Conservation (phyloP, 1,140 invertebrate species). For the Heliconius hewitsoni region DNA sequence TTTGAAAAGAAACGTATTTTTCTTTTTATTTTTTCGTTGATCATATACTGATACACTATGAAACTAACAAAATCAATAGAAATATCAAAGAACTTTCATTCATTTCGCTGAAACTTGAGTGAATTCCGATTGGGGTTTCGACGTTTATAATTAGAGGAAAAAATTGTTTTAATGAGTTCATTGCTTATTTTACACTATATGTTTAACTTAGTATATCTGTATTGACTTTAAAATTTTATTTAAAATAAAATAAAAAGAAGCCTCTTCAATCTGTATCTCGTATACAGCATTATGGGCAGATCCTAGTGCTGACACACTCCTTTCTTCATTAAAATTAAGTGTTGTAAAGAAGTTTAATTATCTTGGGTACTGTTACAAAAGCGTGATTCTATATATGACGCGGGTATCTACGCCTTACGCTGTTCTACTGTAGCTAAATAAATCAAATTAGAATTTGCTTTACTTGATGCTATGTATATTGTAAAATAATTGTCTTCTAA, state of each 20-base stretch:
- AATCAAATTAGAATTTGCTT: not conserved
- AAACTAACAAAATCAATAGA: slow-evolving; percentile 1
- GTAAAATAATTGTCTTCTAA: slow-evolving; percentile 11
- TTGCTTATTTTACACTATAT: not conserved
- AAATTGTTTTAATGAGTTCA: slow-evolving; percentile 4
- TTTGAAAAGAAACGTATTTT: not conserved
- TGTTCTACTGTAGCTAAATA: not conserved
- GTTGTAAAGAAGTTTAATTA: not conserved
- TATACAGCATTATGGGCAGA: too few species aligned
- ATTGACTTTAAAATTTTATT: not conserved
- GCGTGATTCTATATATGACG: not conserved
- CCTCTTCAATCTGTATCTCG: too few species aligned
- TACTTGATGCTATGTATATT: not conserved
- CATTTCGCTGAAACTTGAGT: not conserved
- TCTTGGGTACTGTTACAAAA: not conserved
- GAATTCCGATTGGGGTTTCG: not conserved
- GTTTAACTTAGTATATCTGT: not conserved
- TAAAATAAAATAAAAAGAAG: too few species aligned
- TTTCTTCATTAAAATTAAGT: not conserved
- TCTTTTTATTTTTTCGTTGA: not conserved
- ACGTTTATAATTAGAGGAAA: not conserved
- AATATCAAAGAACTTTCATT: slow-evolving; percentile 8
- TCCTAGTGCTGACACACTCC: too few species aligned
- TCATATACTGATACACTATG: not conserved
- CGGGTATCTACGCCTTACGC: not conserved